Base-by-base conservation (phyloP, 2,797 vertebrate species). In the Pangasius krempfi region DNA sequence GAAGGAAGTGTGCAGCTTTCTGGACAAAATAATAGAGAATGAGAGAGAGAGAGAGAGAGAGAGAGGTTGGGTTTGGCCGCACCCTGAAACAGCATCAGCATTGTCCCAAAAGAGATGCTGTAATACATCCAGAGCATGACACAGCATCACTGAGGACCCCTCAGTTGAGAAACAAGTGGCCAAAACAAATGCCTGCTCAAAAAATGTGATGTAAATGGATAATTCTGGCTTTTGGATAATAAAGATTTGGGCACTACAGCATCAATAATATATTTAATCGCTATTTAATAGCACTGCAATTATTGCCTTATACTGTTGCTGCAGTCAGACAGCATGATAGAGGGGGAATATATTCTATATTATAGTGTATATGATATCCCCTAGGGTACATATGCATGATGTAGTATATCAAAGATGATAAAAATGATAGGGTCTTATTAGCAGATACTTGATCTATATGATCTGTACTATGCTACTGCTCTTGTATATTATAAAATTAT, bases 121-220 rank as follows among this genome's bases (percentile, higher is more conserved):
- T 90, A 73, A 56, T 75, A 86, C 84, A 85, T 50, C 88, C 86
- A 89, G 75, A 90, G 91, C 91, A 91, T 92, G 92, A 92, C 91
- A 91, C 91, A 92, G 92, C 92, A 92, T 92, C 92, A 87, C 88
- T 90, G 82, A 92, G 91, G 91, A 88, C 92, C 92, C 90, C 80
- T 83, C 9, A 72, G 52, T 56, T 82, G 56, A 66, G 76, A 89
- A 72, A 86, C 56, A 78, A 88, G 86, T 76, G 85, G 75, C 88
- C 58, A 70, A 47, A 12, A 60, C 25, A 86, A 78, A 64, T 87
- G 90, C 89, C 91, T 91, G 91, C 85, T 79, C 62, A 84, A 84
- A 90, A 89, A 50, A 44, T 79, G 20, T 30, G 44, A 78, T 33
- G 47, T 84, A 68, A 68, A 68, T 33, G 5, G 22, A 33, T 33